Evolutionary conservation across 1,140 invertebrate genomes (phyloP).

Genomic region (Batillaria attramentaria): DNA sequence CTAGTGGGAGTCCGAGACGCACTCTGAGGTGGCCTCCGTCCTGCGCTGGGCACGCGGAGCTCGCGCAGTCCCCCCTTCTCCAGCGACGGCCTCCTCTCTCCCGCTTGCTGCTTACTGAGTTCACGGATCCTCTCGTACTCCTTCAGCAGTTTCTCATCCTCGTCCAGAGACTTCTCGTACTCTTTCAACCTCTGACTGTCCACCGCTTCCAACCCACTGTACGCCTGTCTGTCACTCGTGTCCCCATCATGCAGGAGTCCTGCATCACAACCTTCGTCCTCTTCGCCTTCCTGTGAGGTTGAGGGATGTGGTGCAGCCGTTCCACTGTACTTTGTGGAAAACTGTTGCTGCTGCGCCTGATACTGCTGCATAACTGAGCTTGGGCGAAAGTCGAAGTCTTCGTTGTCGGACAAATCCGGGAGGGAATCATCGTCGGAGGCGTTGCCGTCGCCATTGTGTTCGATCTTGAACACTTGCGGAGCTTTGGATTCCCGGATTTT

Average conservation of each 20-base stretch:
- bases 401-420: background rate
- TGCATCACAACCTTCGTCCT: background rate
- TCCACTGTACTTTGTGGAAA: background rate
- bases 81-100: background rate
- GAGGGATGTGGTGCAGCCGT: background rate
- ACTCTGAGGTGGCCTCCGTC: background rate
- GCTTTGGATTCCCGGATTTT: constrained; percentile 54
- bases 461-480: constrained; percentile 62
- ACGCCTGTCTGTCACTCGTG: too few relatives aligned
- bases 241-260: too few relatives aligned
- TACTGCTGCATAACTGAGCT: constrained; percentile 29
- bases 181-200: background rate
- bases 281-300: background rate
- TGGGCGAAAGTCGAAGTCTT: background rate
- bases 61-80: constrained; percentile 9
- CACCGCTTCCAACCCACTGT: too few relatives aligned
- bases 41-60: constrained; percentile 15
- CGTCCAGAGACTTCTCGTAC: constrained; percentile 12
- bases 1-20: too few relatives aligned
- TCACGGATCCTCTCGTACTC: constrained; percentile 7
- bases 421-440: constrained; percentile 38
- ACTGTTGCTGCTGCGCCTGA: constrained; percentile 9
- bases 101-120: background rate
- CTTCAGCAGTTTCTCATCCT: constrained; percentile 12
- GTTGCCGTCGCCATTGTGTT: constrained; percentile 49